phyloP scores from a whole-genome alignment of 2,797 vertebrate genomes.

The Tachyglossus aculeatus region DNA sequence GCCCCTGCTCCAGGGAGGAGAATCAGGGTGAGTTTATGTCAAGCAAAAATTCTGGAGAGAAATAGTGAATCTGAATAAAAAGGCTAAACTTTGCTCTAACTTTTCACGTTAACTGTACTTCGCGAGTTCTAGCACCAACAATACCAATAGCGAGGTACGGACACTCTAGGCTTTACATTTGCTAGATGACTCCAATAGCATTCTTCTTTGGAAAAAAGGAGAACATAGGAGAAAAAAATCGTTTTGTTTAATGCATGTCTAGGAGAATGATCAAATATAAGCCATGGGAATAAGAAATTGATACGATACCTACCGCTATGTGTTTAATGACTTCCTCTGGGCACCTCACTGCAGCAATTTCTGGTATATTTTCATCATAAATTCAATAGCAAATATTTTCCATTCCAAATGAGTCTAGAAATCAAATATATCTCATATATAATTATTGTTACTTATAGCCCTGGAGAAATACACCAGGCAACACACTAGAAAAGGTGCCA shows the following conservation, averaged over 20 bases:
- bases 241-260: background rate
- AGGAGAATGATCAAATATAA: background rate
- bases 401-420: constrained; percentile 18
- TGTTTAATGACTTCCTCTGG: constrained; percentile 12
- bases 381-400: constrained; percentile 13
- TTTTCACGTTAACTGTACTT: too few relatives aligned
- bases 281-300: background rate
- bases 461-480: too few relatives aligned
- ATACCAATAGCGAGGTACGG: background rate
- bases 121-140: background rate
- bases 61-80: too few relatives aligned
- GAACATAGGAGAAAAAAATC: background rate
- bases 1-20: too few relatives aligned
- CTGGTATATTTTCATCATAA: constrained; percentile 13
- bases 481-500: constrained; percentile 3
- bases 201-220: background rate
- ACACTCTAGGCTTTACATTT: background rate
- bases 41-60: too few relatives aligned
- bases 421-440: background rate
- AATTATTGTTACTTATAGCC: too few relatives aligned
- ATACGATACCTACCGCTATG: rapidly evolving
- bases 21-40: too few relatives aligned
- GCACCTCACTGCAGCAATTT: background rate
- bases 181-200: background rate
- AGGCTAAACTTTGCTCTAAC: too few relatives aligned